Base-by-base conservation (phyloP, 1,140 invertebrate genomes). In the Nasonia longicornis region DNA sequence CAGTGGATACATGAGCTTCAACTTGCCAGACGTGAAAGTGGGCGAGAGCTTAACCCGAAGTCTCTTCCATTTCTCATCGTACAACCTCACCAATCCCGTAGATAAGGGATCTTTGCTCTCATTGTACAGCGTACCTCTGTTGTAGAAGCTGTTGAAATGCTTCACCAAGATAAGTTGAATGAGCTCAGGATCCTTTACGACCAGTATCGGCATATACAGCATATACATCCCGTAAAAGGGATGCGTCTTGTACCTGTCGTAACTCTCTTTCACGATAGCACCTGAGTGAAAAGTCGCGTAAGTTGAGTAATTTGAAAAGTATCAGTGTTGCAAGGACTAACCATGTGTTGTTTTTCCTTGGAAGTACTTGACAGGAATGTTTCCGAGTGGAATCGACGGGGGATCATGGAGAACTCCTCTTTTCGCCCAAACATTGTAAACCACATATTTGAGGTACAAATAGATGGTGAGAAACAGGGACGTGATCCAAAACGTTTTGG, bases 1-100 rank as follows among this genome's bases (percentile, higher is more conserved):
- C 0, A 91, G 86, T 6, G 83, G 82, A n/a, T 92, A 91, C 92
- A 93, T 93, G 0, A 78, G 85, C 85, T 92, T 93, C n/a, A 93
- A 85, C 86, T 92, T 93, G 2, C 88, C 90, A 2, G 92, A 88
- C 2, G 92, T 91, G 82, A 93, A 93, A 3, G 91, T 89, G 0
- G 93, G 92, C 2, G 91, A 89, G 16, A 93, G 77, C 75, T 92
- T 92, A 0, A 84, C 82, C 63, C 92, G 86, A 0, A 93, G 77
- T 26, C 85, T 87, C 52, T 88, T 90, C 93, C 92, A 93, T 80
- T 90, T 81, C n/a, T 90, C 86, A 0, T 86, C 87, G 31, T 86
- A 84, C 26, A 89, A 52, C 31, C 86, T 83, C 42, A 93, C 90
- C 42, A 94, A 85, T 82, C 92, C 91, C 12, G 90, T 88, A 38